phyloP scores from a whole-genome alignment of 2,888 invertebrate genomes.

The Syrista parreyssii region DNA sequence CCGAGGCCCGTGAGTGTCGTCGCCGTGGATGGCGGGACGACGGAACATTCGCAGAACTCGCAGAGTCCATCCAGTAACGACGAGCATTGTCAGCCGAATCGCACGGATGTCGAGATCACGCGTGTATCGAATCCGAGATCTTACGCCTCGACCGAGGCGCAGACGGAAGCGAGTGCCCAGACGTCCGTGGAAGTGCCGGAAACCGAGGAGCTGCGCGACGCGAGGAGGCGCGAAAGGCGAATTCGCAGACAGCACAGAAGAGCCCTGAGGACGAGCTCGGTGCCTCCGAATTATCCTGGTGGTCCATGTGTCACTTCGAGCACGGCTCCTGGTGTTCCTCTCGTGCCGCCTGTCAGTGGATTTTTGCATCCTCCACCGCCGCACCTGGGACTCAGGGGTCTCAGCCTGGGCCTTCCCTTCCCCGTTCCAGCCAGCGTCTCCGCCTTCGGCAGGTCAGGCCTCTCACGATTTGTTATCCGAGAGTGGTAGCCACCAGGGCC shows the following conservation, averaged over 20 bases:
- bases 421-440: constrained; percentile 62
- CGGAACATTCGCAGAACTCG: constrained; percentile 23
- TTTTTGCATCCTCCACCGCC: constrained; percentile 62
- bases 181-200: constrained; percentile 13
- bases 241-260: constrained; percentile 51
- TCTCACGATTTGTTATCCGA: too few relatives aligned
- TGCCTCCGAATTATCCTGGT: constrained; percentile 55
- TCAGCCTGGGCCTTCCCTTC: constrained; percentile 61
- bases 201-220: constrained; percentile 53
- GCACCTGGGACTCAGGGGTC: constrained; percentile 60
- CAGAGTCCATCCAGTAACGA: not conserved
- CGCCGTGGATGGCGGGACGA: constrained; percentile 47
- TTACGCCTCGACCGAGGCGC: constrained; percentile 62
- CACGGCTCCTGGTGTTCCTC: constrained; percentile 41
- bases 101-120: too few relatives aligned
- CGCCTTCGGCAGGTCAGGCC: constrained; percentile 60
- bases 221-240: constrained; percentile 56
- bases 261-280: constrained; percentile 56
- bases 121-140: constrained; percentile 34
- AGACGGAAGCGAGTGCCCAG: constrained; percentile 48
- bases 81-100: not conserved
- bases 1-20: constrained; percentile 63
- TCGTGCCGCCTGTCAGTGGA: constrained; percentile 51
- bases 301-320: constrained; percentile 33
- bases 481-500: not conserved